Percentiles rank a stretch among this genome's conserved stretches.
Conservation (phyloP, 1,140 invertebrate genomes). For the Ridgeia piscesae region DNA sequence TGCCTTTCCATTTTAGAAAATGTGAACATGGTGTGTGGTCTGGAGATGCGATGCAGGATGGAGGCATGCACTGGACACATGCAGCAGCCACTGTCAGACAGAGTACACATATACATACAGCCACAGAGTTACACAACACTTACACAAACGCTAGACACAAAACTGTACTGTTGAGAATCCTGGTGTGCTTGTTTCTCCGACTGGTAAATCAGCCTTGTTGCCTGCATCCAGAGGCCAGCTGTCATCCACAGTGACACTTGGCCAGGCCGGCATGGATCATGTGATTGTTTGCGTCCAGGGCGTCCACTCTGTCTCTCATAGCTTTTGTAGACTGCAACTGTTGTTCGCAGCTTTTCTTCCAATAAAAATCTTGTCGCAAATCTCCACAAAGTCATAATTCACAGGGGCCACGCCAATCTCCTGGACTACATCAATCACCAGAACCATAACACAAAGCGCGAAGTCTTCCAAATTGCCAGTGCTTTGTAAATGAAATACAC, state of each 20-base stretch:
- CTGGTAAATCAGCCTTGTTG: neutral
- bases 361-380: neutral
- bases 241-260: neutral
- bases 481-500: no score
- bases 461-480: neutral
- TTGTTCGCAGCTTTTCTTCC: neutral
- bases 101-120: no score
- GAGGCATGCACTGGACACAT: neutral
- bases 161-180: neutral
- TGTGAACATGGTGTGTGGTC: neutral
- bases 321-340: neutral
- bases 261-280: neutral
- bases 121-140: neutral
- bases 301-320: neutral
- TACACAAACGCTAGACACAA: neutral
- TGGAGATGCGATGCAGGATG: neutral
- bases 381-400: neutral
- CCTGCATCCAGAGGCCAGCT: neutral
- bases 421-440: neutral
- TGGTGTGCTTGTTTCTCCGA: neutral
- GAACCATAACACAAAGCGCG: neutral
- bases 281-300: neutral
- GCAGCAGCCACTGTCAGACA: neutral
- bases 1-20: neutral
- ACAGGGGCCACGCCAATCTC: no score